Base-by-base conservation (phyloP, 2,888 invertebrate species). In the Napeogenes inachia region DNA sequence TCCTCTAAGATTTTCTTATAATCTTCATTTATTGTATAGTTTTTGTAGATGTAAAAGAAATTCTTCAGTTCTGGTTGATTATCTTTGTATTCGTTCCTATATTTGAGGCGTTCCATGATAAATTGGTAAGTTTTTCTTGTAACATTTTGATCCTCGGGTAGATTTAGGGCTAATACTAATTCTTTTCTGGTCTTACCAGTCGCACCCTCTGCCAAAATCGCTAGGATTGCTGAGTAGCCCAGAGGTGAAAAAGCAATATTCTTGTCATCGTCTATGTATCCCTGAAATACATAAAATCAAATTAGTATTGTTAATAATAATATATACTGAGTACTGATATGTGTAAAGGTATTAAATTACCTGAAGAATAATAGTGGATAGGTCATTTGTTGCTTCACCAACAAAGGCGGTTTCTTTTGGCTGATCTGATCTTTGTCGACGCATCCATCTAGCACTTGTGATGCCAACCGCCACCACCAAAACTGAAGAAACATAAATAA, bases 21-120 rank as follows among this genome's bases (percentile, higher is more conserved):
- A 35, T 92, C 91, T 50, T 93, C 91, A 64, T 92, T 91, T 3
- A 92, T 92, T 0, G 92, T 92, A 73, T 92, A 92, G 71, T 94
- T 94, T 72, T 92, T 92, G 77, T 94, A 94, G 5, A 94, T 91
- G 71, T 94, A 94, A 72, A 94, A 92, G 87, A 92, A 94, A 71
- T 93, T 93, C 74, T 93, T 93, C 68, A 94, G 84, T 69, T 93
- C 92, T 1, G 93, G 93, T 63, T 87, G 84, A 67, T 91, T 91
- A 60, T 83, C 80, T 77, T 87, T 86, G 68, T 89, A 91, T 64
- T 88, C 84, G 58, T 89, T 82, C 3, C 80, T 87, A 57, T 91
- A 91, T 68, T 86, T 89, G n/a, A 92, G 73, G 56, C 91, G 81
- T 58, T 91, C 84, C 82, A 92, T 86, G 6, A 92, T 88, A 56